A percentile compares a stretch with the other conserved stretches of the same genome.
These are phyloP conservation scores for Cladopsammia gracilis DNA, from an alignment of 64 coral and sea anemone species.

Conservation along the genomic window DNA sequence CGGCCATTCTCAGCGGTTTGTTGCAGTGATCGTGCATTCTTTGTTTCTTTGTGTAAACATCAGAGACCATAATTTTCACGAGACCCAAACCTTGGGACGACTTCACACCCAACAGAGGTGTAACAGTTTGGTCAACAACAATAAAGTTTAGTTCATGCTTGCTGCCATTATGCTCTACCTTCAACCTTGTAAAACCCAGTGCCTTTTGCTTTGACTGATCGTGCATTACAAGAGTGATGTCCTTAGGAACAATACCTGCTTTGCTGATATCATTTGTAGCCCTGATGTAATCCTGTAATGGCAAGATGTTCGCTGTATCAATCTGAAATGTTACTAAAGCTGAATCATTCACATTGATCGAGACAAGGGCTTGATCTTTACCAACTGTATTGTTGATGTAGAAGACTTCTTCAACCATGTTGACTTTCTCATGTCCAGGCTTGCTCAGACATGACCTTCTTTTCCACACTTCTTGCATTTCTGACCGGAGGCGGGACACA, in stretches of 20 bases:
- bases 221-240: slow-evolving; percentile 63
- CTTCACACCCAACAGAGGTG: slow-evolving; percentile 61
- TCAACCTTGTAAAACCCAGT: slow-evolving; percentile 54
- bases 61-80: slow-evolving; percentile 55
- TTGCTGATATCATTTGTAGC: slow-evolving; percentile 38
- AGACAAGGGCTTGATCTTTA: slow-evolving; percentile 64
- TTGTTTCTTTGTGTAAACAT: slow-evolving; percentile 33
- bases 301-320: slow-evolving; percentile 67
- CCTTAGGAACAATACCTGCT: slow-evolving; percentile 55
- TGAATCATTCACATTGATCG: slow-evolving; percentile 20
- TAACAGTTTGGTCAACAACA: slow-evolving; percentile 45
- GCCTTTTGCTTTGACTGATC: slow-evolving; percentile 68
- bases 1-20: no score
- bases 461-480: slow-evolving; percentile 52
- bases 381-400: slow-evolving; percentile 44
- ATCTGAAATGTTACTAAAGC: slow-evolving; percentile 56
- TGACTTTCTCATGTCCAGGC: slow-evolving; percentile 54
- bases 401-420: slow-evolving; percentile 44
- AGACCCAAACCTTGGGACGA: slow-evolving; percentile 60
- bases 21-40: no score
- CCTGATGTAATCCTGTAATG: slow-evolving; percentile 56
- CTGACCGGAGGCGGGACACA: slow-evolving; percentile 18
- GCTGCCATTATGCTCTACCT: slow-evolving; percentile 53
- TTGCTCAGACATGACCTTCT: slow-evolving; percentile 44
- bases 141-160: slow-evolving; percentile 69